Base-by-base conservation (phyloP, 2,888 invertebrate genomes). In the Mythimna ferrago region DNA sequence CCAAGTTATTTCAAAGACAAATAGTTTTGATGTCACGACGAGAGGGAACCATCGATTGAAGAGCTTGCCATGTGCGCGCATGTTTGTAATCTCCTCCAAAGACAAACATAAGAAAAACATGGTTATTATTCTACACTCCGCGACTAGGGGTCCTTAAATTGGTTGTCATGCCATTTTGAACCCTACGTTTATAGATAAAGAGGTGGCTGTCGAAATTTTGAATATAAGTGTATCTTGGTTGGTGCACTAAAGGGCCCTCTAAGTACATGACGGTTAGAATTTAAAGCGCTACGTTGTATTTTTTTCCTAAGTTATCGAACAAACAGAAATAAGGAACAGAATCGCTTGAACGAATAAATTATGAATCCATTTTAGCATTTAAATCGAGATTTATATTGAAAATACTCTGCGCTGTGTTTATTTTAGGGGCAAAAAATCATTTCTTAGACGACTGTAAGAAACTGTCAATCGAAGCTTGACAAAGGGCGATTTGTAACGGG, bases 71-170 rank as follows among this genome's bases (percentile, higher is more conserved):
- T 91, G 90, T 92, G 93, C 92, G 90, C 91, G 87, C 89, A 82
- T 94, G 92, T 95, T 96, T 95, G 93, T 92, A 93, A 93, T 95
- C 93, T 92, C 87, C 94, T 94, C 92, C 92, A 94, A 92, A 94
- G 92, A 94, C 93, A 95, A 94, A 94, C 91, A 94, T 86, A 93
- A 94, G 94, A 94, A 95, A 93, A 95, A 95, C 93, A 95, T 91
- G 88, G 91, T 92, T 93, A 91, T 92, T 92, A 92, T 92, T 91
- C 88, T 87, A 81, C 80, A 81, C 86, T 80, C 85, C 57, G 70
- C 65, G 73, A 74, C 73, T 51, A 77, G 64, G 66, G 63, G 54
- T 67, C 19, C 71, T 72, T 70, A 72, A 82, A 76, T 69, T 56
- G 26, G 21, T 48, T 63, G 71, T 41, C 68, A 84, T 44, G 48